Evolutionary conservation across 1,140 invertebrate genomes (phyloP).

Genomic region (Caerostris extrusa): DNA sequence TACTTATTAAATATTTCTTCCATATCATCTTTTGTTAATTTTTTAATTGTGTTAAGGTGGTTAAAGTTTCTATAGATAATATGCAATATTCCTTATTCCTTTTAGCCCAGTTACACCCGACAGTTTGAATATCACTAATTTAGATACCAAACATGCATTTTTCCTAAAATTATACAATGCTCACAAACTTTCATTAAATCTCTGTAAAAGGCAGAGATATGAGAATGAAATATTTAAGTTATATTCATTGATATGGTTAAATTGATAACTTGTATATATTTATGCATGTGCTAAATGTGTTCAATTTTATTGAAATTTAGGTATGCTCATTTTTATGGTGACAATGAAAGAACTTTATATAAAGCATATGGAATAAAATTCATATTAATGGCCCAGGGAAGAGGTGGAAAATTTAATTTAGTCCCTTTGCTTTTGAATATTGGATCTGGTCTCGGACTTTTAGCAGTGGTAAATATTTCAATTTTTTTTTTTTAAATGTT

Average conservation of each 20-base stretch:
- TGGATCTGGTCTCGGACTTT: constrained; percentile 83
- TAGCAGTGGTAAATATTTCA: constrained; percentile 82
- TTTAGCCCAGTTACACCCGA: too few relatives aligned
- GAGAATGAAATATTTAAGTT: too few relatives aligned
- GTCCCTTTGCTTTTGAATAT: constrained; percentile 83
- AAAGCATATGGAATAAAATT: constrained; percentile 84
- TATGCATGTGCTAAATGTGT: background rate
- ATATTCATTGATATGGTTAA: too few relatives aligned
- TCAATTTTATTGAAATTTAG: constrained; percentile 77
- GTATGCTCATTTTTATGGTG: constrained; percentile 82
- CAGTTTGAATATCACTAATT: too few relatives aligned
- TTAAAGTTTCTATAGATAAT: too few relatives aligned
- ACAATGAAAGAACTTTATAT: constrained; percentile 82
- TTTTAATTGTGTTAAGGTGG: too few relatives aligned
- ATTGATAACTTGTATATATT: background rate
- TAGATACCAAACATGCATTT: too few relatives aligned
- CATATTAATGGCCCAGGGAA: constrained; percentile 82
- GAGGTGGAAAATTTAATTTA: constrained; percentile 83
- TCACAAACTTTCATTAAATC: background rate
- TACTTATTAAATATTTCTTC: too few relatives aligned
- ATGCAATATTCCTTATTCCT: too few relatives aligned
- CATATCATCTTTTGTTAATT: too few relatives aligned
- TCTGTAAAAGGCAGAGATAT: background rate
- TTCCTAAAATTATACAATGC: too few relatives aligned
- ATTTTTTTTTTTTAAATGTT: too few relatives aligned